Conservation (phyloP, 1,140 invertebrate genomes). For the Drosophila punjabiensis region DNA sequence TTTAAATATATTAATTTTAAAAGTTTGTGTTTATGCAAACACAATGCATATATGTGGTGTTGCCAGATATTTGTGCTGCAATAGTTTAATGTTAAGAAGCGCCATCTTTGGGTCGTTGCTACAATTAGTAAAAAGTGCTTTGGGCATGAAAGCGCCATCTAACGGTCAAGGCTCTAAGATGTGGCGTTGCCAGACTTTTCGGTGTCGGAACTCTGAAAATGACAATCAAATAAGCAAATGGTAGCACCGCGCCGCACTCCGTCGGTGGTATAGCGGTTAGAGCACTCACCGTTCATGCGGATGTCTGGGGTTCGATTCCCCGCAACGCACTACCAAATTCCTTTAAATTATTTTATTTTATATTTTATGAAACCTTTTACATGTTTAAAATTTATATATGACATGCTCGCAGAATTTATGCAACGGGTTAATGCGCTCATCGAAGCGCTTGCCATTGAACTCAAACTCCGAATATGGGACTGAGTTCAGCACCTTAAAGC, state of each 20-base stretch:
- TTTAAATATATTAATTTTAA: too few species aligned
- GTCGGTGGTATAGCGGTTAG: background rate
- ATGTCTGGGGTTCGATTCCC: constrained; percentile 98
- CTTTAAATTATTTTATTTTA: background rate
- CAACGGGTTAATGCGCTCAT: constrained; percentile 85
- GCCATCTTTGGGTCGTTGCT: too few species aligned
- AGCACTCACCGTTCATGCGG: constrained; percentile 88
- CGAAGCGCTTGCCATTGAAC: constrained; percentile 87
- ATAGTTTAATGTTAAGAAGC: too few species aligned
- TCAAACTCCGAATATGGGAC: constrained; percentile 86
- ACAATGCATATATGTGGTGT: too few species aligned
- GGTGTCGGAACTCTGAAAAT: too few species aligned
- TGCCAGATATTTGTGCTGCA: too few species aligned
- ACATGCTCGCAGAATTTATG: constrained; percentile 66
- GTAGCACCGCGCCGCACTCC: rapidly evolving
- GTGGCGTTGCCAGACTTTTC: too few species aligned
- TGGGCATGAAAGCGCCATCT: too few species aligned
- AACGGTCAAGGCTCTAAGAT: too few species aligned
- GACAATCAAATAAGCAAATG: background rate
- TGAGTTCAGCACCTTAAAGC: constrained; percentile 86
- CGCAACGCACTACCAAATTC: constrained; percentile 85
- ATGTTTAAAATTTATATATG: constrained; percentile 37
- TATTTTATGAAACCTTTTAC: background rate
- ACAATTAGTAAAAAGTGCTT: too few species aligned
- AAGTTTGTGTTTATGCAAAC: too few species aligned